Base-by-base conservation (phyloP, 2,113 vertebrate genomes). In the Rana temporaria region DNA sequence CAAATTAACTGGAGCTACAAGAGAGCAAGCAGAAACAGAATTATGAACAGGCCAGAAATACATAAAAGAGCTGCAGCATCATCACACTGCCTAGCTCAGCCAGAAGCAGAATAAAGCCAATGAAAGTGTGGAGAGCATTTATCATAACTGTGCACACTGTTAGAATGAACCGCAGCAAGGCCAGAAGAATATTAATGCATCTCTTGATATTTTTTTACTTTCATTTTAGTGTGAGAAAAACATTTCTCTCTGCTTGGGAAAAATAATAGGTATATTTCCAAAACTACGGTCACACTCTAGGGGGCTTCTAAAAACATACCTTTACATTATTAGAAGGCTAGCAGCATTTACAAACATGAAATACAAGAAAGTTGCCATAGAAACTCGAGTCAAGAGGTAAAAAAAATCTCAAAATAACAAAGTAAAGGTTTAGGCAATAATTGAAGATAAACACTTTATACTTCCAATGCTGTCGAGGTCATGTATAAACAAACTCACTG, bases 61-160 rank as follows among this genome's bases (percentile, higher is more conserved):
- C 60, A 77, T 65, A 77, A 77, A 77, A 60, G 74, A 77, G 74
- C 59, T 77, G 74, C 74, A 64, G 38, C 74, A 77, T 64, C 59
- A 77, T 77, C 60, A 77, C 59, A 77, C 74, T 77, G 74, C 34
- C 20, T 24, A 52, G 74, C 22, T 64, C 64, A 64, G 74, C 74
- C 74, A 77, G 74, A 9, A 77, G 74, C 74, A 52, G 59, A 77
- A 77, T 77, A 18, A 77, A 42, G 34, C 74, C 74, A 77, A 77
- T 77, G 74, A 65, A 77, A 77, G 74, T 77, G 60, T 77, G 74
- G 74, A 77, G 74, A 77, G 60, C 52, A 77, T 64, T 77, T 77
- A 77, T 77, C 74, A 77, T 77, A 77, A 60, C 74, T 60, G 60
- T 77, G 74, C 74, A 77, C 59, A 77, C 74, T 77, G 74, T 77